Percentiles rank a stretch among this genome's conserved stretches.
phyloP scores from a whole-genome alignment of 92 coral and sea anemone species.

The Epizoanthus rinbou region DNA sequence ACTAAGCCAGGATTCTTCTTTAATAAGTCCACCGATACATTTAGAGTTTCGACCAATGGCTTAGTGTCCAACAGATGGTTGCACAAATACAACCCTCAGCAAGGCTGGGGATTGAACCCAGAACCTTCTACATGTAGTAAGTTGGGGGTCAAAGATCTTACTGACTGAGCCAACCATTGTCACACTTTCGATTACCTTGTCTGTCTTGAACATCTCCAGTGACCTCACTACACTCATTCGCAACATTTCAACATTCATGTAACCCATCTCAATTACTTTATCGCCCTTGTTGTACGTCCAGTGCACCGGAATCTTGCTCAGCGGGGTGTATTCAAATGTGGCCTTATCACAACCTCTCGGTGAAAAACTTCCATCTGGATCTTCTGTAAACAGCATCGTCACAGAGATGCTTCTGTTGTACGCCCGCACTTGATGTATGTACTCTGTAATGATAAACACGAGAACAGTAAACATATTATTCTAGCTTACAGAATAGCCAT shows the following conservation, averaged over 20 bases:
- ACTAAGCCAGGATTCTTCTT: no score
- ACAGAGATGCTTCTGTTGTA: slow-evolving; percentile 89
- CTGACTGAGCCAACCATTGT: no score
- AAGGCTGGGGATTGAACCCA: no score
- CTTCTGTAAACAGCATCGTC: slow-evolving; percentile 93
- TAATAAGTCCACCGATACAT: no score
- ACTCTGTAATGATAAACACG: slow-evolving; percentile 53
- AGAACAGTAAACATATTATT: no score
- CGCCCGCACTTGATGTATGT: slow-evolving; percentile 96
- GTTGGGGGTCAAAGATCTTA: no score
- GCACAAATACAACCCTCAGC: no score
- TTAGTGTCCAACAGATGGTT: no score
- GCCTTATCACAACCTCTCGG: slow-evolving; percentile 72
- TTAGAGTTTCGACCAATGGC: no score
- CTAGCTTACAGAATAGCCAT: no score
- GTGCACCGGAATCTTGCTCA: slow-evolving; percentile 86
- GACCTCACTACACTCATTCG: slow-evolving; percentile 65
- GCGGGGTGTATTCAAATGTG: slow-evolving; percentile 69
- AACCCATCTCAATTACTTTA: slow-evolving; percentile 91
- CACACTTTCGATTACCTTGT: slow-evolving; percentile 12
- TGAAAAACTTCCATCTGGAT: slow-evolving; percentile 64
- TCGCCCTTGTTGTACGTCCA: slow-evolving; percentile 99
- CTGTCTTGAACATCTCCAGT: slow-evolving; percentile 43
- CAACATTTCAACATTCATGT: slow-evolving; percentile 82
- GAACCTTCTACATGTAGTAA: no score